phyloP scores from a whole-genome alignment of 2,797 vertebrate species.

The Helarctos malayanus region DNA sequence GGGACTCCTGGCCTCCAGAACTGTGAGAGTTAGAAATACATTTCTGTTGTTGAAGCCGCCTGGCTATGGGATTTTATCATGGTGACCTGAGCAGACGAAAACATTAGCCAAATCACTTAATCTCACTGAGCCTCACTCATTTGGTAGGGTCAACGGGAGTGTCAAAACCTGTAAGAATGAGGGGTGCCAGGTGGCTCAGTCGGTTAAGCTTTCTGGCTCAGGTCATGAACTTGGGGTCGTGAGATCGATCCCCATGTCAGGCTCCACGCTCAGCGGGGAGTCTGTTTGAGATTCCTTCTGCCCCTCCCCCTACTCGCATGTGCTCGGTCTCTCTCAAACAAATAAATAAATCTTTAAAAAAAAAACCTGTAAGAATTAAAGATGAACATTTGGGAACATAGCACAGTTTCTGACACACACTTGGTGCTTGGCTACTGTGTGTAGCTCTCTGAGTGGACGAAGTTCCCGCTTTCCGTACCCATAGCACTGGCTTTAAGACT shows the following conservation, averaged over 20 bases:
- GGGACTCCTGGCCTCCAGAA: background rate
- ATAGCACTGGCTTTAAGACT: background rate
- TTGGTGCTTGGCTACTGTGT: background rate
- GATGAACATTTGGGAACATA: background rate
- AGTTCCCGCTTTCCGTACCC: background rate
- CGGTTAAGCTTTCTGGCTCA: background rate
- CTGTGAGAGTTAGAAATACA: background rate
- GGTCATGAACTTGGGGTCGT: background rate
- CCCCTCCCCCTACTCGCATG: fast-evolving
- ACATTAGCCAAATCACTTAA: background rate
- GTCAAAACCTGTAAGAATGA: background rate
- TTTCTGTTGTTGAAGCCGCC: background rate
- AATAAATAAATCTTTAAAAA: background rate
- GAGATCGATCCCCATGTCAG: background rate
- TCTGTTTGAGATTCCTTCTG: background rate
- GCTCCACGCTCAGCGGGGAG: background rate
- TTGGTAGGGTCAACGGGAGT: background rate
- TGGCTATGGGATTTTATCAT: background rate
- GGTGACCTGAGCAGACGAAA: background rate
- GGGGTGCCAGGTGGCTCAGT: background rate
- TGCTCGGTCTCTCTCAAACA: background rate
- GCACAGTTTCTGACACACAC: background rate
- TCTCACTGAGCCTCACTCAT: background rate
- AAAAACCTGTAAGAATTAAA: background rate
- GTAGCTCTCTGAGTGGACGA: background rate